These are phyloP conservation scores for Sceloporus tristichus DNA, from an alignment of 2,113 vertebrate genomes.

Conservation along the genomic window DNA sequence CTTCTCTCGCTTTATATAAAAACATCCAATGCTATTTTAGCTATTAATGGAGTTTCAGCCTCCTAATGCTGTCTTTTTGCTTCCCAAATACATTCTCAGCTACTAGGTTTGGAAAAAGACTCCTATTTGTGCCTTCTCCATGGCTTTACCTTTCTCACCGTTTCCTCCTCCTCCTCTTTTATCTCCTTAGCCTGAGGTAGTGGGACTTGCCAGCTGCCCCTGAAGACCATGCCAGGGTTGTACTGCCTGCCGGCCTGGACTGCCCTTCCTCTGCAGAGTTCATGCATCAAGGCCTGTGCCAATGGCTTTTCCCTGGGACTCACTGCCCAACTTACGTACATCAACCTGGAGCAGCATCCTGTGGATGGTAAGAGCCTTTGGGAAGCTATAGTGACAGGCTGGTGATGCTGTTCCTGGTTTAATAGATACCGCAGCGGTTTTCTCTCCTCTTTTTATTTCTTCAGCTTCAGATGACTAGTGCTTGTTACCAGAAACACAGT, in stretches of 20 bases:
- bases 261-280: slow-evolving; percentile 90
- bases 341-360: slow-evolving; percentile 85
- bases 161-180: slow-evolving; percentile 14
- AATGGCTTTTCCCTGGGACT: slow-evolving; percentile 91
- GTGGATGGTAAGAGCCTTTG: slow-evolving; percentile 85
- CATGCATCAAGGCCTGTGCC: slow-evolving; percentile 90
- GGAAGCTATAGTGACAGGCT: rapidly evolving
- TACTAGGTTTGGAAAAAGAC: too few species aligned
- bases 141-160: background rate
- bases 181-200: background rate
- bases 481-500: background rate
- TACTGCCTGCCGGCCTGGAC: slow-evolving; percentile 90
- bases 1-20: too few species aligned
- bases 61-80: background rate
- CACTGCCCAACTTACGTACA: slow-evolving; percentile 87
- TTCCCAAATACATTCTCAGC: background rate
- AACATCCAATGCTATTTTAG: too few species aligned
- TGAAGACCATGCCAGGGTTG: slow-evolving; percentile 89
- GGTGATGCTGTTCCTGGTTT: background rate
- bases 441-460: background rate
- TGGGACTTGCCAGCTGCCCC: background rate
- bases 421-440: too few species aligned
- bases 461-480: background rate
- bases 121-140: background rate
- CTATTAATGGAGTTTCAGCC: background rate